A percentile compares a stretch with the other conserved stretches of the same genome.
These are phyloP conservation scores for Symphodus melops DNA, from an alignment of 2,113 vertebrate genomes.

Conservation along the genomic window DNA sequence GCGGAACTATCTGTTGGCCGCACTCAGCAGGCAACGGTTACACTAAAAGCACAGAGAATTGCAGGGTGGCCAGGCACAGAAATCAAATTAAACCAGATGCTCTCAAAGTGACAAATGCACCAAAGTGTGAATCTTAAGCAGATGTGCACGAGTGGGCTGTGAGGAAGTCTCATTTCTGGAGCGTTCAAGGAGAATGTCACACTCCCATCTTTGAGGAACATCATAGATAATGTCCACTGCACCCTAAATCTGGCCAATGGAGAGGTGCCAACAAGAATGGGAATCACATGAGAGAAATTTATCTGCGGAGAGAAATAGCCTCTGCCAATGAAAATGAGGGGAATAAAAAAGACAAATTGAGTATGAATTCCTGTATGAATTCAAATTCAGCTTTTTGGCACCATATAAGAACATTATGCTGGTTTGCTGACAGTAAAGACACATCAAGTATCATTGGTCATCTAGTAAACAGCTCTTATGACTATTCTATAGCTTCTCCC, in stretches of 20 bases:
- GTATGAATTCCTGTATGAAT: slow-evolving; percentile 19
- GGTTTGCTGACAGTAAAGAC: background rate
- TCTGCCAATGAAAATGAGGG: slow-evolving; percentile 1
- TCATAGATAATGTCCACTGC: slow-evolving; percentile 62
- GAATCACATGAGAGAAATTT: slow-evolving; percentile 25
- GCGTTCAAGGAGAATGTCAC: slow-evolving; percentile 71
- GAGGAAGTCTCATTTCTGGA: slow-evolving; percentile 62
- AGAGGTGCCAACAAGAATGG: slow-evolving; percentile 30
- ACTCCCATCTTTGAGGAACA: slow-evolving; percentile 64
- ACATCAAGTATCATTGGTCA: slow-evolving; percentile 28
- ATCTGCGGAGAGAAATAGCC: slow-evolving; percentile 11
- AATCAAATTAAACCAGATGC: slow-evolving; percentile 83
- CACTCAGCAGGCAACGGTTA: slow-evolving; percentile 77
- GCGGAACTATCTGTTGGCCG: slow-evolving; percentile 84
- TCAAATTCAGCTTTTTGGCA: slow-evolving; percentile 17
- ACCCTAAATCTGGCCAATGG: slow-evolving; percentile 41
- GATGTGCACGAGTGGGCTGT: slow-evolving; percentile 46
- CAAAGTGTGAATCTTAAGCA: slow-evolving; percentile 80
- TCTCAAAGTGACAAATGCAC: slow-evolving; percentile 80
- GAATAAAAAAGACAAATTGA: slow-evolving; percentile 9
- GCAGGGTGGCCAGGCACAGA: slow-evolving; percentile 78
- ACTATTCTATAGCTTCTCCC: slow-evolving; percentile 48
- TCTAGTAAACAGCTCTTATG: slow-evolving; percentile 43
- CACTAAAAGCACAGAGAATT: slow-evolving; percentile 77
- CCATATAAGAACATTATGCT: background rate